These are phyloP conservation scores for Isoperla grammatica DNA, from an alignment of 2,888 invertebrate genomes.

Conservation along the genomic window DNA sequence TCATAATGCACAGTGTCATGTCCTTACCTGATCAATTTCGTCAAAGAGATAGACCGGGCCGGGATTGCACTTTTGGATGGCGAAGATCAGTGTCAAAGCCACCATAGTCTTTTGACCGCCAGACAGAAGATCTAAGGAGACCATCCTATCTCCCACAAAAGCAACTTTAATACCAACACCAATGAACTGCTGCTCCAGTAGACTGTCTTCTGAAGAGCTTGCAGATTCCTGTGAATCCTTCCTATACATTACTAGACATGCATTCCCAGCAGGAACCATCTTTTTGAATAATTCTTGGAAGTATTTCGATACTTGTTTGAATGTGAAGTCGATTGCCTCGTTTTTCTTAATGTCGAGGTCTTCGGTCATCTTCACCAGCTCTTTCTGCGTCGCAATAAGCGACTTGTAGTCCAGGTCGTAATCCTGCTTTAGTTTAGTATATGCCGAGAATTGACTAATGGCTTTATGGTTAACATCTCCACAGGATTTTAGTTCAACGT, in stretches of 20 bases:
- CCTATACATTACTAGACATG: too few species aligned
- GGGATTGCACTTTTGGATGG: conserved; percentile 99
- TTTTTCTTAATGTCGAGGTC: conserved; percentile 93
- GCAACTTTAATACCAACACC: conserved; percentile 94
- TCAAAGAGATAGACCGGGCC: conserved; percentile 99
- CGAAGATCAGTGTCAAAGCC: conserved; percentile 94
- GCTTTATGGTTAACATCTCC: conserved; percentile 99
- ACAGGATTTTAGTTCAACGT: conserved; percentile 95
- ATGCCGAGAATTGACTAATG: conserved; percentile 96
- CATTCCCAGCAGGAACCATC: conserved; percentile 90
- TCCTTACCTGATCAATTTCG: conserved; percentile 91
- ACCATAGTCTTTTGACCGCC: conserved; percentile 99
- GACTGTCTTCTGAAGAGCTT: too few species aligned
- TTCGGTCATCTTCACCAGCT: conserved; percentile 88
- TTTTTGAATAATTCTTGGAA: conserved; percentile 98
- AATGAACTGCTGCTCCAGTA: conserved; percentile 77
- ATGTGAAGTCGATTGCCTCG: conserved; percentile 98
- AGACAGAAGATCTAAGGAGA: conserved; percentile 98
- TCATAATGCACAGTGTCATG: not conserved
- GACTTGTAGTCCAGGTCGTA: conserved; percentile 94
- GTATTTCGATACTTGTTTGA: conserved; percentile 96
- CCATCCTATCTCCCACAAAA: conserved; percentile 95
- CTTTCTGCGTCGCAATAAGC: conserved; percentile 83
- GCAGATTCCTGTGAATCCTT: too few species aligned
- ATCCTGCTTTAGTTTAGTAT: conserved; percentile 98